A percentile compares a stretch with the other conserved stretches of the same genome.
Evolutionary conservation across 2,888 invertebrate species (phyloP).

Genomic region (Tyria jacobaeae): DNA sequence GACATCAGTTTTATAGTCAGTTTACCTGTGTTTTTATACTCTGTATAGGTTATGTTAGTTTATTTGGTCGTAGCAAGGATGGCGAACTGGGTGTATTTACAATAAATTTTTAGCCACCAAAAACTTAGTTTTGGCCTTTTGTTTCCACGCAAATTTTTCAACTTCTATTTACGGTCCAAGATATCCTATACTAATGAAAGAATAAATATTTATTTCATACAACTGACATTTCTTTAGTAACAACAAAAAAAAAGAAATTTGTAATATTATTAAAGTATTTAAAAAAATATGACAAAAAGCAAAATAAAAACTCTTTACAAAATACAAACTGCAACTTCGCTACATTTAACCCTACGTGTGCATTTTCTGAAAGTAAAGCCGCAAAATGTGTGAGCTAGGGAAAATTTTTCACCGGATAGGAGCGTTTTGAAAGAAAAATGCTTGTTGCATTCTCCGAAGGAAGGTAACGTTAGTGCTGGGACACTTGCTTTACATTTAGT

Average conservation of each 20-base stretch:
- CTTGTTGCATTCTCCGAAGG: conserved; percentile 52
- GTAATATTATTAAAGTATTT: not conserved
- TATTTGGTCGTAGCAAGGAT: too few species aligned
- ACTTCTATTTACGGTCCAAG: too few species aligned
- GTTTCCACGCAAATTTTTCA: too few species aligned
- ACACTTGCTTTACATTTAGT: conserved; percentile 11
- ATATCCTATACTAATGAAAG: too few species aligned
- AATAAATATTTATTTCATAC: too few species aligned
- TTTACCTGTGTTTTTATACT: too few species aligned
- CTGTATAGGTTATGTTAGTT: too few species aligned
- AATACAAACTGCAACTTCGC: conserved; percentile 27
- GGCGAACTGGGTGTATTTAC: too few species aligned
- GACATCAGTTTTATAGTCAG: too few species aligned
- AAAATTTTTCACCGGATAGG: conserved; percentile 50
- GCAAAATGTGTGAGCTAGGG: conserved; percentile 46
- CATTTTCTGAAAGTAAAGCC: conserved; percentile 49
- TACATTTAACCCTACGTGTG: conserved; percentile 37
- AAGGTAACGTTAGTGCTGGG: conserved; percentile 40
- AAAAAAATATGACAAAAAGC: not conserved
- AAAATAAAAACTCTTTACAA: conserved; percentile 13
- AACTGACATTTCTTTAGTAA: not conserved
- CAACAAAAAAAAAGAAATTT: not conserved
- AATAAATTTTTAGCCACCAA: too few species aligned
- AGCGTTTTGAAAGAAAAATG: conserved; percentile 58
- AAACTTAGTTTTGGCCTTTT: too few species aligned